phyloP scores from a whole-genome alignment of 1,140 invertebrate genomes.

The Aphaenogaster rudis region DNA sequence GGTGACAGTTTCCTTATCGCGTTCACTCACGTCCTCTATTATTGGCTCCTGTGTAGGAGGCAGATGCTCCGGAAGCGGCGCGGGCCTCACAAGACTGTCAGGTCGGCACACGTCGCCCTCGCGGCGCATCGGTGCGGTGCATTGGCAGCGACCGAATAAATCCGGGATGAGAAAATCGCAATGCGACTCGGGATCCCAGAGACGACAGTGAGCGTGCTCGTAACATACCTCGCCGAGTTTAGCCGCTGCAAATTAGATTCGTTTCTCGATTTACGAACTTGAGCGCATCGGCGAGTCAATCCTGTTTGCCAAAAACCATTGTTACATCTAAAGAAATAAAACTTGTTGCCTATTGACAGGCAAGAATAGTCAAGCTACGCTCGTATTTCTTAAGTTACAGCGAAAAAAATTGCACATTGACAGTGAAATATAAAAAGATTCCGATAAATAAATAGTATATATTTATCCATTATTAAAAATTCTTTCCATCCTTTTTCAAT shows the following conservation, averaged over 20 bases:
- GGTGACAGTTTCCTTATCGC: conserved; percentile 42
- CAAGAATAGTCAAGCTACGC: background rate
- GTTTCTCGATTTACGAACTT: conserved; percentile 13
- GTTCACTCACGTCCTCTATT: conserved; percentile 37
- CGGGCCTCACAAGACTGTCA: conserved; percentile 81
- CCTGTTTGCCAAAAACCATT: background rate
- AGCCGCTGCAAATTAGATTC: conserved; percentile 90
- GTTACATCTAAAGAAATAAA: background rate
- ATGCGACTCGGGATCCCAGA: conserved; percentile 93
- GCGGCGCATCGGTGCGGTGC: conserved; percentile 90
- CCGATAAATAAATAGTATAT: background rate
- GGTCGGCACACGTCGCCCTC: conserved; percentile 88
- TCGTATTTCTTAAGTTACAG: background rate
- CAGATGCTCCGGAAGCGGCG: conserved; percentile 16
- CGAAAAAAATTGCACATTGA: background rate
- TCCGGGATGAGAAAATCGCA: conserved; percentile 96
- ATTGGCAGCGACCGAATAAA: conserved; percentile 95
- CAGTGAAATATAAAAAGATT: background rate
- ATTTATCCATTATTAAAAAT: background rate
- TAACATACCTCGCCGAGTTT: conserved; percentile 95
- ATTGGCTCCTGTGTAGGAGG: background rate
- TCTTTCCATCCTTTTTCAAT: background rate
- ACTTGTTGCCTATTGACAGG: background rate
- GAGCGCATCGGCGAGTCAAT: background rate
- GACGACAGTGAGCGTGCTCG: conserved; percentile 94